phyloP scores from a whole-genome alignment of 2,113 vertebrate genomes.

The Ailuropoda melanoleuca region DNA sequence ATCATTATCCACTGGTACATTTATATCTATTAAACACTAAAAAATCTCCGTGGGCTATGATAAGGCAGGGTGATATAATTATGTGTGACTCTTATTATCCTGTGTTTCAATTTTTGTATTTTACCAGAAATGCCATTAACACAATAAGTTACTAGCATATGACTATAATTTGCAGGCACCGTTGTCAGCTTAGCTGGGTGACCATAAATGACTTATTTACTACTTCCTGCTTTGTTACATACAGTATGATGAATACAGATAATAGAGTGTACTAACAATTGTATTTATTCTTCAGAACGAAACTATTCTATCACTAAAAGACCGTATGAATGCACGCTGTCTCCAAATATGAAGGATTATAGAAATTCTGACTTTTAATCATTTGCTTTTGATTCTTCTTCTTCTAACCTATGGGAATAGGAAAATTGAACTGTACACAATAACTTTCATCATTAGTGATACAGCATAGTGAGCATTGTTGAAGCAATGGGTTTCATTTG shows the following conservation, averaged over 20 bases:
- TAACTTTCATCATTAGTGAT: background rate
- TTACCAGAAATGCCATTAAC: conserved; percentile 9
- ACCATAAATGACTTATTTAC: background rate
- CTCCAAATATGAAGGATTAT: background rate
- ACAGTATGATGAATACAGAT: background rate
- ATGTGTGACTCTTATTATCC: background rate
- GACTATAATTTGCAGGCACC: background rate
- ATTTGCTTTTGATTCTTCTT: background rate
- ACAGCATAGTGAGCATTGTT: background rate
- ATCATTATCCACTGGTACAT: background rate
- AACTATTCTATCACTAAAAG: background rate
- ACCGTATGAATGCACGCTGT: background rate
- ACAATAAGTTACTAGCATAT: background rate
- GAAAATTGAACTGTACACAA: background rate
- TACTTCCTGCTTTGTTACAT: background rate
- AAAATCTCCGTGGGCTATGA: background rate
- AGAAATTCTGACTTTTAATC: background rate
- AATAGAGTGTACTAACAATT: background rate
- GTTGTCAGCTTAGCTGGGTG: background rate
- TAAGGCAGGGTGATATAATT: background rate
- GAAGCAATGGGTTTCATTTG: background rate
- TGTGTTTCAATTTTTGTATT: background rate
- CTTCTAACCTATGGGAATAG: background rate
- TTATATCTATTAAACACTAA: conserved; percentile 11
- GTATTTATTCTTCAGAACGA: background rate